Conservation (phyloP, 2,797 vertebrate genomes). For the Acanthurus lineatus region DNA sequence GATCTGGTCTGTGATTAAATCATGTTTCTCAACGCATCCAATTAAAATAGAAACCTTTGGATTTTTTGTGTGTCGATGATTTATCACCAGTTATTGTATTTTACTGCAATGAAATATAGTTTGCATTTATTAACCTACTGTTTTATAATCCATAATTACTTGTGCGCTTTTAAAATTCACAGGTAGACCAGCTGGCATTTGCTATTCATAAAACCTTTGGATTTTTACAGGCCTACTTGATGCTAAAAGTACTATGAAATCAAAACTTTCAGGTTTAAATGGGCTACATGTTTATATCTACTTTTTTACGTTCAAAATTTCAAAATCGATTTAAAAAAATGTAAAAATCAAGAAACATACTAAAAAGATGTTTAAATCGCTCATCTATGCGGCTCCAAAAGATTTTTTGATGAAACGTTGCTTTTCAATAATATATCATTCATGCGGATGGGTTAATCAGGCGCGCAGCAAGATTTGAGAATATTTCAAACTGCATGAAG, state of each 20-base stretch:
- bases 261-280: too few relatives aligned
- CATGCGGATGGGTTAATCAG: neutral
- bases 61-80: conserved; percentile 1
- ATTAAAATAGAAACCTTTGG: neutral
- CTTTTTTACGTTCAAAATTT: too few relatives aligned
- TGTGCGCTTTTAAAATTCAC: too few relatives aligned
- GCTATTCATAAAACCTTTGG: too few relatives aligned
- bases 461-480: too few relatives aligned
- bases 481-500: neutral
- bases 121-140: too few relatives aligned
- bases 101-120: too few relatives aligned
- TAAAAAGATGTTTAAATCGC: neutral
- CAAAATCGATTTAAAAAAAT: neutral
- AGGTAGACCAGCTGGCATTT: too few relatives aligned
- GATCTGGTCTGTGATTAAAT: conserved; percentile 15
- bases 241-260: too few relatives aligned
- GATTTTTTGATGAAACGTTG: neutral
- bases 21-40: conserved; percentile 7
- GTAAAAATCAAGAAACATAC: neutral
- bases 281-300: too few relatives aligned
- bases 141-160: too few relatives aligned
- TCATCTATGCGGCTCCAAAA: neutral
- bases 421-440: neutral
- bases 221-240: too few relatives aligned
- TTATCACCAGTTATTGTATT: neutral